Conservation (phyloP, 1,140 invertebrate genomes). For the Brachionus calyciflorus region DNA sequence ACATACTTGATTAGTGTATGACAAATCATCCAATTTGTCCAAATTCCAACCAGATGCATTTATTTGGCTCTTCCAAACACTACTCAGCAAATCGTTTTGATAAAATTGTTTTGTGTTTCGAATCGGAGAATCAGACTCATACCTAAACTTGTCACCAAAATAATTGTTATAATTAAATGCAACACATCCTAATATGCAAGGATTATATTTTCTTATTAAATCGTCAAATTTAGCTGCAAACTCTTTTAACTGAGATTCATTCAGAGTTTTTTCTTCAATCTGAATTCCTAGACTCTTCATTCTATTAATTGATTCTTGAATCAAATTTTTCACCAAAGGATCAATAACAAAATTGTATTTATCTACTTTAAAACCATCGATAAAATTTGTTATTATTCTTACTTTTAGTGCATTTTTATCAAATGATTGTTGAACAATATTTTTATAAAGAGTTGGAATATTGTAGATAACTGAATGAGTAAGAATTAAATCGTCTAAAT, state of each 20-base stretch:
- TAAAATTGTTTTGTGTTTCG: neutral
- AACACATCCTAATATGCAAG: neutral
- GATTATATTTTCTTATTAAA: neutral
- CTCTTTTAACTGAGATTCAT: neutral
- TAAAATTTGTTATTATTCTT: neutral
- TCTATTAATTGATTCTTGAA: neutral
- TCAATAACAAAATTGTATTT: neutral
- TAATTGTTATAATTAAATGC: neutral
- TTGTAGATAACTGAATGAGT: constrained; percentile 1
- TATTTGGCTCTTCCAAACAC: neutral
- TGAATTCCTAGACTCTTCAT: neutral
- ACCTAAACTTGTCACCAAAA: neutral
- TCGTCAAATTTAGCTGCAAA: neutral
- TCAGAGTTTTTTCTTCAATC: neutral
- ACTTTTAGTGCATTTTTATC: neutral
- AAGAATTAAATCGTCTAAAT: constrained; percentile 17
- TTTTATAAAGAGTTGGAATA: neutral
- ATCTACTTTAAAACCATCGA: neutral
- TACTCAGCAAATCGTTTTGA: neutral
- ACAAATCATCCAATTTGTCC: neutral
- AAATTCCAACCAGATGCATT: neutral
- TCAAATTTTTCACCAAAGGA: neutral
- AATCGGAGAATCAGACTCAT: neutral
- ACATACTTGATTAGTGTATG: neutral
- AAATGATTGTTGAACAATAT: neutral